Base-by-base conservation (phyloP, 1,140 invertebrate species). In the Drosophila jambulina region DNA sequence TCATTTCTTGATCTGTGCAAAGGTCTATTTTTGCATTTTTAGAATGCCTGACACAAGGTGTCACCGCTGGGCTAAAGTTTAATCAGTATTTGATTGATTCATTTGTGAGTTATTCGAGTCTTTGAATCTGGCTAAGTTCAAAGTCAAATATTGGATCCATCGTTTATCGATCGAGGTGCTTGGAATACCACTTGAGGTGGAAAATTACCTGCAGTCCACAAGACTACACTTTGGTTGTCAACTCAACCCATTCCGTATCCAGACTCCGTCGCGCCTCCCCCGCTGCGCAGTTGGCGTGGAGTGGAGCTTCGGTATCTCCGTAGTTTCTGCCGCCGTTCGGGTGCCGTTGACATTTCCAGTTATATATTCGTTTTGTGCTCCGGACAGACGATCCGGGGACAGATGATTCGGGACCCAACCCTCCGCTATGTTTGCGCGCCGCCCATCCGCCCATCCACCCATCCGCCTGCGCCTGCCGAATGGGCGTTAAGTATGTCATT, bases 401-500 rank as follows among this genome's bases (percentile, higher is more conserved):
- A 64, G 49, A 54, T 19, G 74, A 59, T 53, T 53, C 51, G 51
- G 32, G 32, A 29, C 63, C 60, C 59, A 67, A 48, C 51, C 48
- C 42, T 19, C 63, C 43, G 53, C 51, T 53, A 45, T 65, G 57
- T 59, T 61, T 70, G 62, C 49, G 42, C 46, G 27, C 57, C 42
- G 43, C 6, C 54, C 17, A 61, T 5, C 48, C 34, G 2, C 23
- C 25, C 17, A 36, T 40, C 48, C 40, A 19, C 40, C 40, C 45
- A 48, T 48, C 32, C 75, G 49, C 71, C 62, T 70, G 58, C 67
- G 71, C 68, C 77, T 85, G 78, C 82, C 83, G 51, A 82, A 87
- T 72, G 76, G 38, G 85, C 85, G 85, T 90, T 90, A 90, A 90
- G 85, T 90, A 74, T 84, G 75, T 48, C 78, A 90, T 90, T 90